phyloP scores from a whole-genome alignment of 2,113 vertebrate genomes.

The Anolis sagrei region DNA sequence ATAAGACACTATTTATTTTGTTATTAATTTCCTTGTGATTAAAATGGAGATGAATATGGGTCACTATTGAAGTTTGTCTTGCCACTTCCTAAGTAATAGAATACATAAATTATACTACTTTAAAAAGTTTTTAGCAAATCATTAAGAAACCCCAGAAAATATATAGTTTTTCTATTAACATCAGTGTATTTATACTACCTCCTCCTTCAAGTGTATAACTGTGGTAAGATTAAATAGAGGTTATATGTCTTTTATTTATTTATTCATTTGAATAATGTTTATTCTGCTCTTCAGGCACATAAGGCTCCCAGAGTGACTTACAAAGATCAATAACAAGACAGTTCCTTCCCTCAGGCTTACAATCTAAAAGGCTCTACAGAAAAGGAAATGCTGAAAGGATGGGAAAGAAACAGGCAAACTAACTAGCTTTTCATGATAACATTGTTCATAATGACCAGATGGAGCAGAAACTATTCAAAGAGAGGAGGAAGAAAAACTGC shows the following conservation, averaged over 20 bases:
- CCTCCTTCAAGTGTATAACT: neutral
- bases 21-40: conserved; percentile 62
- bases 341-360: neutral
- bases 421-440: neutral
- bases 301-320: neutral
- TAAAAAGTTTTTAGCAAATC: conserved; percentile 8
- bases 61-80: conserved; percentile 16
- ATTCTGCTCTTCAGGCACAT: neutral
- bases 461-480: neutral
- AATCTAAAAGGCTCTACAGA: neutral
- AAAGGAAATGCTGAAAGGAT: neutral
- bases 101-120: neutral
- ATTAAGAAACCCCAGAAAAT: neutral
- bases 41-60: conserved; percentile 57
- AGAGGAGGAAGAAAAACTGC: neutral
- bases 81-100: conserved; percentile 16
- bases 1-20: conserved; percentile 58
- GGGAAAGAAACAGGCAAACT: neutral
- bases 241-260: conserved; percentile 2
- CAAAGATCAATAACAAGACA: neutral
- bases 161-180: neutral
- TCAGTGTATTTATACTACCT: neutral
- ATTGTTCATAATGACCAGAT: neutral
- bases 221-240: neutral
- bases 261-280: neutral